Evolutionary conservation across 2,113 vertebrate genomes (phyloP).

Genomic region (Cheirogaleus medius): DNA sequence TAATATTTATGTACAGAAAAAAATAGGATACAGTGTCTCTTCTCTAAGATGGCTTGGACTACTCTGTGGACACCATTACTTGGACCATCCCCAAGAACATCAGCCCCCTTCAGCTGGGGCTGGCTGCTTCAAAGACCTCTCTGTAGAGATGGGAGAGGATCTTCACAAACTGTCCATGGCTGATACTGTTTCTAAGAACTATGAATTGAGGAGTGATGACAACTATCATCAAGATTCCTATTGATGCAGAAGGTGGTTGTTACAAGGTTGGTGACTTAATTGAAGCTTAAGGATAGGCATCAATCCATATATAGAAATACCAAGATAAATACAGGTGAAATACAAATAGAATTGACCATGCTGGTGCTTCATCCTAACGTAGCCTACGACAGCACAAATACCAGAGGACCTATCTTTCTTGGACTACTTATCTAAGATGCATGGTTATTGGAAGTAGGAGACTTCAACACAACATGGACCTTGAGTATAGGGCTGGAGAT

Average conservation of each 20-base stretch:
- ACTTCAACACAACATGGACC: neutral
- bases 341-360: neutral
- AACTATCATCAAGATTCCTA: constrained; percentile 84
- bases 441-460: neutral
- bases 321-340: neutral
- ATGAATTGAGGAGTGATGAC: constrained; percentile 75
- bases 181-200: constrained; percentile 81
- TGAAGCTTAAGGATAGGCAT: neutral
- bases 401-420: neutral
- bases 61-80: constrained; percentile 78
- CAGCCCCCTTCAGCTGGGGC: constrained; percentile 78
- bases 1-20: neutral
- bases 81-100: constrained; percentile 88
- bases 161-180: constrained; percentile 79
- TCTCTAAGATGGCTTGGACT: constrained; percentile 83
- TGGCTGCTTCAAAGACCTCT: constrained; percentile 67
- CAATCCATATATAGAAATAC: neutral
- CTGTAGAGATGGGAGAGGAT: constrained; percentile 85
- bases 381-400: neutral
- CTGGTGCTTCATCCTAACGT: neutral
- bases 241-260: constrained; percentile 87
- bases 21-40: neutral
- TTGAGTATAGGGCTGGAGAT: neutral
- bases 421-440: neutral
- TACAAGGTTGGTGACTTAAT: constrained; percentile 85